These are phyloP conservation scores for Notoglanidium macrostoma DNA, from an alignment of 2,797 vertebrate species.

Conservation along the genomic window DNA sequence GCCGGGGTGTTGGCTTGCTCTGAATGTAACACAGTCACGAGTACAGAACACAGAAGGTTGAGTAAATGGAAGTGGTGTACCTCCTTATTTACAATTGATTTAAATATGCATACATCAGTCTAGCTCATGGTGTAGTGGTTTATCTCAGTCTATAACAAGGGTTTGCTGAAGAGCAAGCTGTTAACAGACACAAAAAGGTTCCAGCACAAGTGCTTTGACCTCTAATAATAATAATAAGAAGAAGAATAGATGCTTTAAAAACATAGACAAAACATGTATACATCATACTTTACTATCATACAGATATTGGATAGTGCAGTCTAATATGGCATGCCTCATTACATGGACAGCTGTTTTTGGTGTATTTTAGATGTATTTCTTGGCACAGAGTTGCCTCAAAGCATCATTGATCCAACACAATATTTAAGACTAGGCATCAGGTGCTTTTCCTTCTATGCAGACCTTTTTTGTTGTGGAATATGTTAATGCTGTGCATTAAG, in stretches of 20 bases:
- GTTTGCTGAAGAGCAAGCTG: not conserved
- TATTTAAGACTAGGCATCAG: not conserved
- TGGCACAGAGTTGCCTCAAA: not conserved
- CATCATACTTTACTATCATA: not conserved
- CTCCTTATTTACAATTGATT: not conserved
- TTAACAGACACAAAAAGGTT: too few species aligned
- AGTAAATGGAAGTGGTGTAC: not conserved
- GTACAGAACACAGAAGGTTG: not conserved
- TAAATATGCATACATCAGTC: not conserved
- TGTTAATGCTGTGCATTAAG: not conserved
- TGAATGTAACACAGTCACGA: not conserved
- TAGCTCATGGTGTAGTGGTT: not conserved
- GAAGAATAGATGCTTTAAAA: not conserved
- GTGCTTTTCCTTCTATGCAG: not conserved
- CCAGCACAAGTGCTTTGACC: not conserved
- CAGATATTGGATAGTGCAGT: not conserved
- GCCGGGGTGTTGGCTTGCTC: not conserved
- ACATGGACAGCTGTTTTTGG: not conserved
- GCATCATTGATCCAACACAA: not conserved
- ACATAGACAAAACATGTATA: not conserved
- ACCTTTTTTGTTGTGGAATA: not conserved
- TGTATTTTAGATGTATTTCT: not conserved
- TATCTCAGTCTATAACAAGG: not conserved
- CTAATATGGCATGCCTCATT: not conserved
- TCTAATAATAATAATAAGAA: not conserved